Conservation (phyloP, 2,888 invertebrate genomes). For the Calliopum simillimum region DNA sequence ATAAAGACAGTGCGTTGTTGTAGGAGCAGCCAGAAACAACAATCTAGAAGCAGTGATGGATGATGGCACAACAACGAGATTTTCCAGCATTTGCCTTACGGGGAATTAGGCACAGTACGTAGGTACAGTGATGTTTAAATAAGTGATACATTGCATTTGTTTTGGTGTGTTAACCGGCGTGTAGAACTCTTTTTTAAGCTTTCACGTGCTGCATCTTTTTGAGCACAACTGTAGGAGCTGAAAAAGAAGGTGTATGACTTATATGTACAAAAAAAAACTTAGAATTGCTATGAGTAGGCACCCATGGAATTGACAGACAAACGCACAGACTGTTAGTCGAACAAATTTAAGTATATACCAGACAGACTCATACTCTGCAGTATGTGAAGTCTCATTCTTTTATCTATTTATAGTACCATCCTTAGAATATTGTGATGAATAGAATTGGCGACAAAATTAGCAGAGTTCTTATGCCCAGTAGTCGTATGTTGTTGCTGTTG, state of each 20-base stretch:
- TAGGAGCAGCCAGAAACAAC: neutral
- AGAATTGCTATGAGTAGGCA: neutral
- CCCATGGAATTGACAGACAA: neutral
- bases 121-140: neutral
- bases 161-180: too few species aligned
- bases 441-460: neutral
- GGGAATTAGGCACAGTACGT: neutral
- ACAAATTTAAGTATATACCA: neutral
- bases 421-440: neutral
- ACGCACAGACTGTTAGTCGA: neutral
- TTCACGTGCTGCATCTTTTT: too few species aligned
- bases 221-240: too few species aligned
- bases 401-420: neutral
- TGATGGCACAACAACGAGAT: slow-evolving; percentile 2
- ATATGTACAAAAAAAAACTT: neutral
- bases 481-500: too few species aligned
- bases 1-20: neutral
- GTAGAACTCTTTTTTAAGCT: too few species aligned
- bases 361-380: neutral
- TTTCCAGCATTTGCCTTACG: neutral
- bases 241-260: too few species aligned
- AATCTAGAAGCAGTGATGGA: neutral
- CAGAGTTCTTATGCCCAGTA: neutral
- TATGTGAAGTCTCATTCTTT: neutral
- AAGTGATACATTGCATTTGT: too few species aligned